Evolutionary conservation across 2,888 invertebrate species (phyloP).

Genomic region (Torymus texanus): DNA sequence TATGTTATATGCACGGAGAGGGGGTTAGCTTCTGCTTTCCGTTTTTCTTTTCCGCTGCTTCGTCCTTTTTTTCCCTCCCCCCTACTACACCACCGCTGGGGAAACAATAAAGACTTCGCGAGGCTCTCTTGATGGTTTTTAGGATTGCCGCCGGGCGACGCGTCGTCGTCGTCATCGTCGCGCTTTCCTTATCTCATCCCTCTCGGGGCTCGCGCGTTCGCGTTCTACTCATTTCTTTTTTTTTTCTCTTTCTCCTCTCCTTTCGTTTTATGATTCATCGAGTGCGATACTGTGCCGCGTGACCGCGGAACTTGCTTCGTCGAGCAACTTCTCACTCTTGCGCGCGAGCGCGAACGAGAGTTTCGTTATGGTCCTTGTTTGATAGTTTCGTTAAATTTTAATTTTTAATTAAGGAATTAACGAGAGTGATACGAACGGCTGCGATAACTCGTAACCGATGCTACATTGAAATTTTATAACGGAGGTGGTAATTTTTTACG

Average conservation of each 20-base stretch:
- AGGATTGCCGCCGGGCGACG: slow-evolving; percentile 9
- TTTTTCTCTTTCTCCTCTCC: not conserved
- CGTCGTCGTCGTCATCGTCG: not conserved
- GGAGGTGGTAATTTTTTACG: not conserved
- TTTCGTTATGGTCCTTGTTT: slow-evolving; percentile 45
- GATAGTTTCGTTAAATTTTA: slow-evolving; percentile 46
- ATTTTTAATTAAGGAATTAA: slow-evolving; percentile 48
- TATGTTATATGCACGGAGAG: slow-evolving; percentile 16
- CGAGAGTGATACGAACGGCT: slow-evolving; percentile 15
- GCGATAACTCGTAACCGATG: slow-evolving; percentile 10
- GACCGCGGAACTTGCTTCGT: slow-evolving; percentile 36
- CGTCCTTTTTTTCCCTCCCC: not conserved
- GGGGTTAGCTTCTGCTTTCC: slow-evolving; percentile 1
- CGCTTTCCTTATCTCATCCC: slow-evolving; percentile 34
- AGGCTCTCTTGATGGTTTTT: slow-evolving; percentile 42
- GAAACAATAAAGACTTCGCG: slow-evolving; percentile 49
- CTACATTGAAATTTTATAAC: slow-evolving; percentile 19
- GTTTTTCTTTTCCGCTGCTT: slow-evolving; percentile 18
- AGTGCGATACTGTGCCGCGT: slow-evolving; percentile 30
- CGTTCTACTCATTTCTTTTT: not conserved
- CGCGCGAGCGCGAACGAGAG: slow-evolving; percentile 27
- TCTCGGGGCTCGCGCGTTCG: no score
- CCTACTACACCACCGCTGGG: not conserved
- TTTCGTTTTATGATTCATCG: slow-evolving; percentile 47
- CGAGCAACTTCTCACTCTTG: slow-evolving; percentile 12